phyloP scores from a whole-genome alignment of 2,113 vertebrate species.

The Siniperca chuatsi region DNA sequence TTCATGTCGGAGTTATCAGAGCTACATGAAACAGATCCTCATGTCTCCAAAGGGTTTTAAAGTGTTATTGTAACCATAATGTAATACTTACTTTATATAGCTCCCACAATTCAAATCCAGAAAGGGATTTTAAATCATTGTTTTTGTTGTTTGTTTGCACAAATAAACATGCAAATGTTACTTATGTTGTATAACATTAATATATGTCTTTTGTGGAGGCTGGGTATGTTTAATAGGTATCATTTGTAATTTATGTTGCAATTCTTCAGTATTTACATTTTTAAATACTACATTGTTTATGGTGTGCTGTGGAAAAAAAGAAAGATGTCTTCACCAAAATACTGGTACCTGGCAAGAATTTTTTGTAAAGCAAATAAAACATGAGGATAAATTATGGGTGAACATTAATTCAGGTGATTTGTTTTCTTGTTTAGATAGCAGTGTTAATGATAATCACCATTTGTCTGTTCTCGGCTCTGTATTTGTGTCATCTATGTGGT shows the following conservation, averaged over 20 bases:
- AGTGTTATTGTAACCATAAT: slow-evolving; percentile 26
- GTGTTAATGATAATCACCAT: background rate
- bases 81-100: slow-evolving; percentile 23
- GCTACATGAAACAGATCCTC: slow-evolving; percentile 24
- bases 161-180: slow-evolving; percentile 44
- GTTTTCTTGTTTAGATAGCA: background rate
- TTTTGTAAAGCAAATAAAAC: too few species aligned
- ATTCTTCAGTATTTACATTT: slow-evolving; percentile 64
- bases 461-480: background rate
- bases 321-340: slow-evolving; percentile 63
- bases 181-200: slow-evolving; percentile 27
- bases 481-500: background rate
- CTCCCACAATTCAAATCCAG: slow-evolving; percentile 27
- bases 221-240: slow-evolving; percentile 56
- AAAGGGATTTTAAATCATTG: slow-evolving; percentile 47
- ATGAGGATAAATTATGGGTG: slow-evolving; percentile 51
- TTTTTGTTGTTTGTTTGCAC: slow-evolving; percentile 37
- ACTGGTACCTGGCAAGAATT: slow-evolving; percentile 59
- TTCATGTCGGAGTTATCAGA: slow-evolving; percentile 40
- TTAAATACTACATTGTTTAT: slow-evolving; percentile 66
- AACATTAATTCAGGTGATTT: background rate
- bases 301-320: slow-evolving; percentile 65
- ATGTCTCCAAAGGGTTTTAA: slow-evolving; percentile 57
- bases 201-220: slow-evolving; percentile 40
- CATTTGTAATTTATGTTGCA: slow-evolving; percentile 69